Percentiles rank a stretch among this genome's conserved stretches.
Conservation (phyloP, 2,888 invertebrate genomes). For the Eutolmus rufibarbis region DNA sequence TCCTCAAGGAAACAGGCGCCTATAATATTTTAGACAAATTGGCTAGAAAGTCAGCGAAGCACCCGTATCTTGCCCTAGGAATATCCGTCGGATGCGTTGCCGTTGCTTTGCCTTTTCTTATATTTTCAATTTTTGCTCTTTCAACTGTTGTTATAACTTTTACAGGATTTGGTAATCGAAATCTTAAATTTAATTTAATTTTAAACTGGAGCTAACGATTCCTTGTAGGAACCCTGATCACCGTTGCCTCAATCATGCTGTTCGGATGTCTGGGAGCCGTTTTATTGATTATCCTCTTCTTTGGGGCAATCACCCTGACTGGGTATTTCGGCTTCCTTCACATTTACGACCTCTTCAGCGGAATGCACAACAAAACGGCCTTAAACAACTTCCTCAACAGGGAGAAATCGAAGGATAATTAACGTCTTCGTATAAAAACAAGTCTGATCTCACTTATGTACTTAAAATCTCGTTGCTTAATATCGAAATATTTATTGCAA, state of each 20-base stretch:
- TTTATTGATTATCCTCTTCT: constrained; percentile 53
- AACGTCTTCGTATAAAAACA: not conserved
- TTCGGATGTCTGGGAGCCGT: constrained; percentile 57
- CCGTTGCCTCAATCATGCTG: constrained; percentile 57
- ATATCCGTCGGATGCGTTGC: constrained; percentile 46
- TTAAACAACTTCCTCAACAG: constrained; percentile 51
- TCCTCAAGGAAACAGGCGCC: constrained; percentile 44
- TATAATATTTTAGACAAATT: constrained; percentile 48
- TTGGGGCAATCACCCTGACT: constrained; percentile 52
- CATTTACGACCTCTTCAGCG: constrained; percentile 54
- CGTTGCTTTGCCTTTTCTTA: constrained; percentile 55
- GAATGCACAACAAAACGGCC: constrained; percentile 50
- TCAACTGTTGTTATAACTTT: constrained; percentile 58
- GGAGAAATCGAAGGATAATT: constrained; percentile 42
- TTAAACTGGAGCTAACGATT: not conserved
- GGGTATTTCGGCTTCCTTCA: constrained; percentile 59
- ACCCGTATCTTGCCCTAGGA: constrained; percentile 49
- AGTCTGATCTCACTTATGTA: not conserved
- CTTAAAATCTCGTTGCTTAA: not conserved
- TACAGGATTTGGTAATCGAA: constrained; percentile 57
- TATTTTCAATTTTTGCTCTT: constrained; percentile 57
- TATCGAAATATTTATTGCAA: not conserved
- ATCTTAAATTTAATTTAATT: not conserved
- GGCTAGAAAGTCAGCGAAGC: constrained; percentile 49
- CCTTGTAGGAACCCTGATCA: constrained; percentile 56